A percentile compares a stretch with the other conserved stretches of the same genome.
phyloP scores from a whole-genome alignment of 2,113 vertebrate species.

The Pseudonaja textilis region DNA sequence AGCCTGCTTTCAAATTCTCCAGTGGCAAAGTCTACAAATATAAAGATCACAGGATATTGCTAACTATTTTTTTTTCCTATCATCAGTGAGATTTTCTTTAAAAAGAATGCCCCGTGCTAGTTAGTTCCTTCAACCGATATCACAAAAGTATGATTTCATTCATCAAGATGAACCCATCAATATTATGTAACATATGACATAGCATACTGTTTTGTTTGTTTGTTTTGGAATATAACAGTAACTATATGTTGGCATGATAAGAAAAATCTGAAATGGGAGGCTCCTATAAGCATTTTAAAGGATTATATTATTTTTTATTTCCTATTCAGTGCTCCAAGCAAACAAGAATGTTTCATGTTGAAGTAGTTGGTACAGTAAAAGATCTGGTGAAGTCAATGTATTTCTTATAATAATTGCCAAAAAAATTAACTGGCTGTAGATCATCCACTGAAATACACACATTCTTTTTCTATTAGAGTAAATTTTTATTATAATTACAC shows the following conservation, averaged over 20 bases:
- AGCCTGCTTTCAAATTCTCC: neutral
- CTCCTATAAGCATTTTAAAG: neutral
- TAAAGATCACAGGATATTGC: conserved; percentile 10
- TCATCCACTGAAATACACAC: conserved; percentile 2
- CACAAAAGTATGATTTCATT: conserved; percentile 13
- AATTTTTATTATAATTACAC: conserved; percentile 27
- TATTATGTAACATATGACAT: neutral
- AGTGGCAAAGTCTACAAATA: conserved; percentile 13
- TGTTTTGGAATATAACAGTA: conserved; percentile 12
- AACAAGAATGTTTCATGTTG: conserved; percentile 5
- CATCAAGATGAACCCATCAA: conserved; percentile 6
- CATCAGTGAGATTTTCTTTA: neutral
- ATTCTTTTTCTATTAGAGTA: conserved; percentile 16
- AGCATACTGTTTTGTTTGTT: neutral
- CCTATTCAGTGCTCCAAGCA: neutral
- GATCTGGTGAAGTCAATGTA: neutral
- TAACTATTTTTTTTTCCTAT: conserved; percentile 9
- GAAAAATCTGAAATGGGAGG: neutral
- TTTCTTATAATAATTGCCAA: conserved; percentile 30
- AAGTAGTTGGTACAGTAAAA: conserved; percentile 1
- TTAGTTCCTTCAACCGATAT: conserved; percentile 23
- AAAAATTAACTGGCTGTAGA: neutral
- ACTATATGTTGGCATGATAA: neutral
- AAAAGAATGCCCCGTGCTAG: neutral
- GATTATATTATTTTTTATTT: neutral